Evolutionary conservation across 2,113 vertebrate species (phyloP).

Genomic region (Chloroceryle aenea): DNA sequence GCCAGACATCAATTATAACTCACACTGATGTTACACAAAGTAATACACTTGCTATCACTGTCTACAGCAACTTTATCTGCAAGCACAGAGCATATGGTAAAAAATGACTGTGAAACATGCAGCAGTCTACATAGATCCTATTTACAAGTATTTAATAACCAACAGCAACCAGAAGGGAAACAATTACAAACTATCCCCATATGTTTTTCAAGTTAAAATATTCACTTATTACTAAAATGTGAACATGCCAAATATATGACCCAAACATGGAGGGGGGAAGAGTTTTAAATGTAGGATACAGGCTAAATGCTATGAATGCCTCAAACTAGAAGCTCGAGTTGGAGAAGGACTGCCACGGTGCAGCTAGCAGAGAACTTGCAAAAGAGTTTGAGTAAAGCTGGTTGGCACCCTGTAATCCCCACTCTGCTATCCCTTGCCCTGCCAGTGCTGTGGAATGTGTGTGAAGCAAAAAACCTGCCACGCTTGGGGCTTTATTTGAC

Average conservation of each 20-base stretch:
- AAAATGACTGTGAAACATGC: background rate
- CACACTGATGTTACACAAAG: background rate
- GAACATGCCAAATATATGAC: background rate
- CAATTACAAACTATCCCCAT: background rate
- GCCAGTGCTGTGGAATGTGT: rapidly evolving
- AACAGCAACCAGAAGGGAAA: background rate
- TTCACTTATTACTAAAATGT: background rate
- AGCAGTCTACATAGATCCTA: background rate
- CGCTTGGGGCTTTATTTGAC: background rate
- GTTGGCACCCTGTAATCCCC: too few species aligned
- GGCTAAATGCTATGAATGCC: background rate
- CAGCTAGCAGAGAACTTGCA: background rate
- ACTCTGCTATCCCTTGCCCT: background rate
- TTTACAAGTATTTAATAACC: background rate
- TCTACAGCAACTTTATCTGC: background rate
- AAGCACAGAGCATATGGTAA: background rate
- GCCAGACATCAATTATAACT: background rate
- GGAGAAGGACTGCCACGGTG: too few species aligned
- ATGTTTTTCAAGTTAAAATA: background rate
- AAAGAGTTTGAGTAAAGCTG: background rate
- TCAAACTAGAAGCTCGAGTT: background rate
- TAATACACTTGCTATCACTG: background rate
- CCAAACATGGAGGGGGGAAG: background rate
- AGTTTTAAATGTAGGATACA: background rate
- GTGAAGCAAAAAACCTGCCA: background rate